Evolutionary conservation across 2,888 invertebrate genomes (phyloP), one percentile per base, ranked within the genome.

Genomic region (Campaea margaritaria): DNA sequence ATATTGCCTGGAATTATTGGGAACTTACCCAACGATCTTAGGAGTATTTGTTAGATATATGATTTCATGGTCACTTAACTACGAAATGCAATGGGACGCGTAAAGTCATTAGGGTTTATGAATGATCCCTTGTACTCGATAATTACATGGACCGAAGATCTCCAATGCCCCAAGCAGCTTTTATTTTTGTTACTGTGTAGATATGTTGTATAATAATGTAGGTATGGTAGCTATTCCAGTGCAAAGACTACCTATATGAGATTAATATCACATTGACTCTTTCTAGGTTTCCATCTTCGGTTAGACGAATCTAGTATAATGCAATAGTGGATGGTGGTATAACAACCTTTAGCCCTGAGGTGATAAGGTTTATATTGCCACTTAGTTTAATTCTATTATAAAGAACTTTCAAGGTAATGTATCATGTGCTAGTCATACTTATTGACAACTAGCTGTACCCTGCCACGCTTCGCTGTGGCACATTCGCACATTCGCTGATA

Each of bases 391-490:
- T 51, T 58, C 41, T 52, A 47, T 45, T 60, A 63, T 65, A 73
- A 74, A 78, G 68, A 61, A 74, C 69, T 77, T 81, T 78, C 81
- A 85, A 86, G 83, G 83, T 77, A 69, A 72, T 62, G 60, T 66
- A 61, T 69, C 58, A 27, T 54, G 48, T 28, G 72, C 62, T 69
- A 63, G 68, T 74, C 76, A 79, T 80, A 78, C 77, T 68, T 74
- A 79, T 76, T 71, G 76, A 73, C 77, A 78, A 81, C n/a, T n/a
- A n/a, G n/a, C n/a, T n/a, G n/a, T n/a, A n/a, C n/a, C n/a, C n/a
- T n/a, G n/a, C n/a, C n/a, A n/a, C n/a, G n/a, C n/a, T n/a, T n/a
- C n/a, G n/a, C n/a, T n/a, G n/a, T n/a, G n/a, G n/a, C n/a, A n/a
- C n/a, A n/a, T n/a, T n/a, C n/a, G n/a, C n/a, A n/a, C n/a, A n/a